Conservation (phyloP, 1,140 invertebrate species). For the Heterodera schachtii region DNA sequence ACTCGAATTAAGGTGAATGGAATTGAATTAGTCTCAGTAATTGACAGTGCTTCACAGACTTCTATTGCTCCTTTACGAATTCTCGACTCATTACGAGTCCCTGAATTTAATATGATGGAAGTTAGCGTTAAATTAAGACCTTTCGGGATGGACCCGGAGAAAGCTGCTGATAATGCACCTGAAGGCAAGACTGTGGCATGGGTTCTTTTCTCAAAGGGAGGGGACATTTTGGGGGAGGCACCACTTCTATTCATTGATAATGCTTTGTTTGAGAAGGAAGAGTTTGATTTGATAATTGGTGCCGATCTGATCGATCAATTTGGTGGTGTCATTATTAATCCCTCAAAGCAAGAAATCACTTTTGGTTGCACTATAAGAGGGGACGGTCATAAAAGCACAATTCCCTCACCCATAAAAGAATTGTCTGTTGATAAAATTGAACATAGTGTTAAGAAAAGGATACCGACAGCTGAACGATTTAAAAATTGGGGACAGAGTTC, state of each 20-base stretch:
- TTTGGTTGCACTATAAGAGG: background rate
- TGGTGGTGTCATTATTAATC: background rate
- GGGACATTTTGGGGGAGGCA: background rate
- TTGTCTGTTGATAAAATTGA: too few relatives aligned
- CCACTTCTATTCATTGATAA: background rate
- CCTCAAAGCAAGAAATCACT: background rate
- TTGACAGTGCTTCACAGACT: background rate
- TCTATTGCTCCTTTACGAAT: background rate
- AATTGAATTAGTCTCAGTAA: background rate
- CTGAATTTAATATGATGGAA: background rate
- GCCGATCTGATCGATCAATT: background rate
- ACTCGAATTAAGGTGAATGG: background rate
- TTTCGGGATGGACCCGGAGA: background rate
- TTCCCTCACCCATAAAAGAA: too few relatives aligned
- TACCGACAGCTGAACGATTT: background rate
- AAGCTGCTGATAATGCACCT: background rate
- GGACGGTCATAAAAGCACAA: too few relatives aligned
- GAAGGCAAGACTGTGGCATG: background rate
- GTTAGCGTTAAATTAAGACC: background rate
- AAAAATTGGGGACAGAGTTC: constrained; percentile 26
- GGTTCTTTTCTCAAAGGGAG: background rate
- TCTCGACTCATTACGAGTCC: background rate
- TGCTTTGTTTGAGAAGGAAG: background rate
- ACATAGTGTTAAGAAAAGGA: background rate
- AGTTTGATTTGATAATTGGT: background rate